A percentile compares a stretch with the other conserved stretches of the same genome.
These are phyloP conservation scores for Pomphorhynchus laevis DNA, from an alignment of 1,140 invertebrate genomes.

Conservation along the genomic window DNA sequence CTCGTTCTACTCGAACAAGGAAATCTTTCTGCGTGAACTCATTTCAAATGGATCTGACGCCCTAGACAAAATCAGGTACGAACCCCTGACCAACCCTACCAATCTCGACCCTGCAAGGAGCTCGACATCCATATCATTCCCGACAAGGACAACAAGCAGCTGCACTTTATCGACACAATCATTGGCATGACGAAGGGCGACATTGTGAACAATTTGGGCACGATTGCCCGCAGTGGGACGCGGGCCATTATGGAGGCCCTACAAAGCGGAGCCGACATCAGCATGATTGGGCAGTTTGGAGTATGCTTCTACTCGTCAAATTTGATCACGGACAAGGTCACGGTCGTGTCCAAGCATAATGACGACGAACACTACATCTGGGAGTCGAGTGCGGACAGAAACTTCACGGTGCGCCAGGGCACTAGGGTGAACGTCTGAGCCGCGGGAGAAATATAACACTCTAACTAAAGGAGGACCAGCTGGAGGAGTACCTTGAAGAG, in stretches of 20 bases:
- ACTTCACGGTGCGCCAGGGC: conserved; percentile 41
- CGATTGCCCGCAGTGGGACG: conserved; percentile 71
- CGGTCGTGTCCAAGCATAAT: conserved; percentile 66
- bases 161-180: conserved; percentile 63
- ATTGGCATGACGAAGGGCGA: conserved; percentile 90
- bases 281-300: conserved; percentile 87
- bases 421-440: conserved; percentile 30
- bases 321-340: conserved; percentile 59
- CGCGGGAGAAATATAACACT: conserved; percentile 56
- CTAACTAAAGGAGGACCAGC: conserved; percentile 55
- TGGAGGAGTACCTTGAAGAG: conserved; percentile 53
- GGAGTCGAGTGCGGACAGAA: conserved; percentile 65
- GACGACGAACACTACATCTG: conserved; percentile 66
- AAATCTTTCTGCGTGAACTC: conserved; percentile 88
- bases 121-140: conserved; percentile 56
- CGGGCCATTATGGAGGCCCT: conserved; percentile 83
- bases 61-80: conserved; percentile 33
- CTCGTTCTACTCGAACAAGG: conserved; percentile 98
- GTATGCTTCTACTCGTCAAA: conserved; percentile 93
- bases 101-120: conserved; percentile 47
- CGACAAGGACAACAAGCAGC: conserved; percentile 46
- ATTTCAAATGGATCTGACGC: conserved; percentile 54
- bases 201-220: conserved; percentile 66
- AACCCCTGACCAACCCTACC: conserved; percentile 49
- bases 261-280: conserved; percentile 56